Percentiles rank a stretch among this genome's conserved stretches.
Conservation (phyloP, 2,113 vertebrate genomes). For the Dicentrarchus labrax region DNA sequence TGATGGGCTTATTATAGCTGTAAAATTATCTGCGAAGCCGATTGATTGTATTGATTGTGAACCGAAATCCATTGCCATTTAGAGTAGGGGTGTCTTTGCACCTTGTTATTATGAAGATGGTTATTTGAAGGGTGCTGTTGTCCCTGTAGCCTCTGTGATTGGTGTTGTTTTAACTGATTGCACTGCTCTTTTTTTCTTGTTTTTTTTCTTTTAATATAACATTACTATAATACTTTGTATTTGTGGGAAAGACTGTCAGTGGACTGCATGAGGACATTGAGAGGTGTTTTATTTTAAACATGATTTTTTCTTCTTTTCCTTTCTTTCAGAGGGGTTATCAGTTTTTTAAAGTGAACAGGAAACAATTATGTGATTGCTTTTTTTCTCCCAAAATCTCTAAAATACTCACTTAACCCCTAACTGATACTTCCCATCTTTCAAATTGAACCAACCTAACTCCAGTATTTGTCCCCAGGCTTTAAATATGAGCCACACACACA, state of each 20-base stretch:
- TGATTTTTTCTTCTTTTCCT: neutral
- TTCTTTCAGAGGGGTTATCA: neutral
- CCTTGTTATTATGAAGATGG: conserved; percentile 11
- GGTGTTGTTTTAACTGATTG: neutral
- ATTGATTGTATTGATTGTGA: conserved; percentile 44
- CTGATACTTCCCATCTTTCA: neutral
- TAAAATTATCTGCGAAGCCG: conserved; percentile 7
- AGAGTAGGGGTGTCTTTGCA: neutral
- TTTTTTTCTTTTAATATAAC: conserved; percentile 1
- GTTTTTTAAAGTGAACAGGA: neutral
- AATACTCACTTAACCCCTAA: neutral
- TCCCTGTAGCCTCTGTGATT: neutral
- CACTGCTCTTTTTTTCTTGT: neutral
- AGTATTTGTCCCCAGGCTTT: conserved; percentile 41
- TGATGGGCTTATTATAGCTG: conserved; percentile 28
- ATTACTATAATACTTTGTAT: neutral
- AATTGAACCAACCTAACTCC: conserved; percentile 21
- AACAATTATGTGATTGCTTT: neutral
- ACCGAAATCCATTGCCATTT: conserved; percentile 40
- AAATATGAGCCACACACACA: conserved; percentile 1
- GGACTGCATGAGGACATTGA: neutral
- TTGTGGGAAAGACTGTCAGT: neutral
- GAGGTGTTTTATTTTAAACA: neutral
- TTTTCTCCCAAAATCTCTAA: neutral
- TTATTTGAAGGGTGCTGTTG: conserved; percentile 8